Evolutionary conservation across 2,888 invertebrate species (phyloP), one percentile per base, ranked within the genome.

Genomic region (Tridacna gigas): DNA sequence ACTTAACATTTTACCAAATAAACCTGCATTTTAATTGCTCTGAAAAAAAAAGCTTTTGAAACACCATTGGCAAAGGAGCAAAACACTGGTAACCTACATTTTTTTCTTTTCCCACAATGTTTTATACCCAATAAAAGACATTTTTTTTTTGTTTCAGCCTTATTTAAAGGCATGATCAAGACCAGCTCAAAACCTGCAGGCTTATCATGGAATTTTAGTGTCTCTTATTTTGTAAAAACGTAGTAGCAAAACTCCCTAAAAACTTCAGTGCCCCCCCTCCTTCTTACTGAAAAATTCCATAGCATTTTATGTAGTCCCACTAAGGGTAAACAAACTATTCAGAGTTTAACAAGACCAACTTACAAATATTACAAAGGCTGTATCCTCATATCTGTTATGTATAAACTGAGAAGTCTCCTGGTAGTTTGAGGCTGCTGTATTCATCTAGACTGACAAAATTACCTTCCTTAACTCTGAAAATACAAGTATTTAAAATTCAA

Each of bases 331-430:
- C 3, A 37, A 37, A 37, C 7, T 37, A 37, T 7, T 37, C 37
- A 2, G 3, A 37, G 37, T 4, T 4, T 4, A 37, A 37, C 7
- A 2, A 63, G 25, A 63, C 12, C 9, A 37, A 76, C 82, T 69
- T 80, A 86, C 86, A 86, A 94, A 94, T 79, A 94, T 92, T 51
- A 93, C 89, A 22, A 90, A 89, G 13, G 94, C 90, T 9, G 93
- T 92, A 86, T 94, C 94, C 82, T 93, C 93, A 86, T 94, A 94
- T 48, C 94, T 90, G 74, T 92, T 93, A 86, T 93, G 93, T 18
- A 94, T 91, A 79, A 90, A 92, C 82, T 90, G 91, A 45, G 90
- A 84, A n/a, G 92, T 91, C 75, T 93, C 93, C 60, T 89, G 89
- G 80, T 92, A 91, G 74, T 82, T 83, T 13, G 86, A 78, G n/a